These are phyloP conservation scores for Macroramphosus scolopax DNA, from an alignment of 2,797 vertebrate species.

Conservation along the genomic window DNA sequence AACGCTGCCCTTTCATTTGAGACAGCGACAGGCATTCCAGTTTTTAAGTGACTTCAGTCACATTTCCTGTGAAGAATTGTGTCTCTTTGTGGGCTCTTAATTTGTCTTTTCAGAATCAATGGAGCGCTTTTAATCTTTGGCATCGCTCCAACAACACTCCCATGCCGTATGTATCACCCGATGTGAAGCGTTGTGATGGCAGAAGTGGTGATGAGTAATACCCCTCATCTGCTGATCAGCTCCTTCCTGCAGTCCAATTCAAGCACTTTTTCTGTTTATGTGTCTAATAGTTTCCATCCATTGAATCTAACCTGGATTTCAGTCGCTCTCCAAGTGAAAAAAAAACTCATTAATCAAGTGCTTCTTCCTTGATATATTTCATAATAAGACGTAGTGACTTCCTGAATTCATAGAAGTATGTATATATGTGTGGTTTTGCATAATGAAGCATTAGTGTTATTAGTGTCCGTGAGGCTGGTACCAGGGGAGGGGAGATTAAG, in stretches of 20 bases:
- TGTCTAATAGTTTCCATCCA: too few species aligned
- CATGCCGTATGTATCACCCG: conserved; percentile 26
- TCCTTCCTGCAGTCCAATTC: not conserved
- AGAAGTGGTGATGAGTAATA: conserved; percentile 37
- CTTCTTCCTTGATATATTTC: too few species aligned
- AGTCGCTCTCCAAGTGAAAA: too few species aligned
- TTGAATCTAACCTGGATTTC: too few species aligned
- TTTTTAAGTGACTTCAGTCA: conserved; percentile 36
- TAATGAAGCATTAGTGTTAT: conserved; percentile 22
- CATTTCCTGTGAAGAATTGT: conserved; percentile 42
- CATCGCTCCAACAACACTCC: conserved; percentile 28
- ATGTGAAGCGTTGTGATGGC: conserved; percentile 23
- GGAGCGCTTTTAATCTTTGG: conserved; percentile 30
- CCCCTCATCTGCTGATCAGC: conserved; percentile 17
- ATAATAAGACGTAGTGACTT: too few species aligned
- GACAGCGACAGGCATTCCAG: conserved; percentile 18
- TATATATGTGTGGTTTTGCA: conserved; percentile 3
- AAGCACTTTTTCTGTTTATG: conserved; percentile 9
- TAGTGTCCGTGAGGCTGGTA: conserved; percentile 50
- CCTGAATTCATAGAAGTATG: too few species aligned
- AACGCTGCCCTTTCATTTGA: conserved; percentile 1
- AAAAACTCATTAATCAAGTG: too few species aligned
- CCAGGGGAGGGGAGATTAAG: conserved; percentile 43
- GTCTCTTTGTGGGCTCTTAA: conserved; percentile 45
- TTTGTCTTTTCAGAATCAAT: conserved; percentile 35